Evolutionary conservation across 2,888 invertebrate species (phyloP).

Genomic region (Drosophila maculinotata): DNA sequence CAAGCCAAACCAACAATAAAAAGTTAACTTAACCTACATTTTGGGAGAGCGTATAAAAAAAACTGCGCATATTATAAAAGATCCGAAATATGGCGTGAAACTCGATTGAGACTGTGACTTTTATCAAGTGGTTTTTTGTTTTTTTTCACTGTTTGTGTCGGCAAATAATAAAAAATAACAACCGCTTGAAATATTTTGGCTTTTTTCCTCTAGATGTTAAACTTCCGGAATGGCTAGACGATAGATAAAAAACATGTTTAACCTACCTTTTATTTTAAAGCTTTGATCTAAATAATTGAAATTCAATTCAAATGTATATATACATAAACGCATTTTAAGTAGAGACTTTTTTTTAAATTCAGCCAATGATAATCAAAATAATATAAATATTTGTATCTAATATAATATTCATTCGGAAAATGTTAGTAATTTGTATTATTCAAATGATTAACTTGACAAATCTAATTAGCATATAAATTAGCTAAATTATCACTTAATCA

Average conservation of each 20-base stretch:
- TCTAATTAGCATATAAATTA: neutral
- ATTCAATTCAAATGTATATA: too few species aligned
- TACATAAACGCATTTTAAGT: too few species aligned
- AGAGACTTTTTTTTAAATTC: too few species aligned
- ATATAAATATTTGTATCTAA: too few species aligned
- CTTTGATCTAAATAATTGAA: too few species aligned
- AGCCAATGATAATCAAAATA: too few species aligned
- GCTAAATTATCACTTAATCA: neutral
- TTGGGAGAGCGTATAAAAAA: conserved; percentile 40
- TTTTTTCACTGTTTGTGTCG: conserved; percentile 12
- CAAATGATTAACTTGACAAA: neutral
- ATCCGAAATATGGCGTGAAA: conserved; percentile 31
- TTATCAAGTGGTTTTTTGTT: conserved; percentile 31
- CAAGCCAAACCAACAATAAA: conserved; percentile 25
- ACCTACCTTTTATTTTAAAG: too few species aligned
- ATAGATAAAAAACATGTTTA: neutral
- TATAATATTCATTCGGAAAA: too few species aligned
- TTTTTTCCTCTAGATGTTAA: neutral
- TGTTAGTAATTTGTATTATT: too few species aligned
- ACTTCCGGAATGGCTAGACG: conserved; percentile 31
- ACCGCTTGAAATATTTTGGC: neutral
- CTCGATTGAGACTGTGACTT: conserved; percentile 31
- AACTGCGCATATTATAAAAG: conserved; percentile 54
- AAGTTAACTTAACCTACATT: conserved; percentile 67
- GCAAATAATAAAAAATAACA: conserved; percentile 7